Percentiles rank a stretch among this genome's conserved stretches.
Conservation (phyloP, 2,888 invertebrate species). For the Oscheius onirici region DNA sequence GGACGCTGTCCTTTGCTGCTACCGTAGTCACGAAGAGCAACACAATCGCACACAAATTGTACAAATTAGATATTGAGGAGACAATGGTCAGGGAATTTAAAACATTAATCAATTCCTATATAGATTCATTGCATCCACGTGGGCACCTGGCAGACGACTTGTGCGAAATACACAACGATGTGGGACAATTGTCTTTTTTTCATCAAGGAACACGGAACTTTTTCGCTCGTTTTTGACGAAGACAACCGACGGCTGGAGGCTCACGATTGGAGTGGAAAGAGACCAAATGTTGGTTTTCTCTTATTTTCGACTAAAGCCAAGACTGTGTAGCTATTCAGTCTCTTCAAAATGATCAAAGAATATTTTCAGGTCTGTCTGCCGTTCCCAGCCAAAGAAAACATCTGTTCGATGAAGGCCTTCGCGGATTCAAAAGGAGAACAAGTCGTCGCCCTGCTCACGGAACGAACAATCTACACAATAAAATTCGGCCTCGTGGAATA, state of each 20-base stretch:
- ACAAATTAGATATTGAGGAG: constrained; percentile 19
- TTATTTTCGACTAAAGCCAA: background rate
- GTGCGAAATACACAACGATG: background rate
- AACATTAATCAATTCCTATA: background rate
- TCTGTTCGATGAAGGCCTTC: constrained; percentile 17
- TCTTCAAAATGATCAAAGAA: too few species aligned
- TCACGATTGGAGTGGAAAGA: constrained; percentile 28
- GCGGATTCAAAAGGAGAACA: background rate
- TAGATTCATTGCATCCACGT: constrained; percentile 23
- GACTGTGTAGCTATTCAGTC: too few species aligned
- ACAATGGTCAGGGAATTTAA: background rate
- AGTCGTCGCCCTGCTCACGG: constrained; percentile 20
- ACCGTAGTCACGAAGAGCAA: background rate
- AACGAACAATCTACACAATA: background rate
- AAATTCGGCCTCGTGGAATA: too few species aligned
- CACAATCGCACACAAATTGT: constrained; percentile 24
- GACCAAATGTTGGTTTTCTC: constrained; percentile 18
- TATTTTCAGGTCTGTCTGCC: background rate
- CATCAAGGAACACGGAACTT: background rate
- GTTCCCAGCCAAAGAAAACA: background rate
- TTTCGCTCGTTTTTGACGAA: constrained; percentile 28
- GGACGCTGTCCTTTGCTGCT: constrained; percentile 6
- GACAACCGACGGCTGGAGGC: constrained; percentile 17
- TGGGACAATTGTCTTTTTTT: constrained; percentile 30
- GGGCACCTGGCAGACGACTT: constrained; percentile 10